Evolutionary conservation across 1,140 invertebrate genomes (phyloP), one percentile per base, ranked within the genome.

Genomic region (Drosophila athabasca): DNA sequence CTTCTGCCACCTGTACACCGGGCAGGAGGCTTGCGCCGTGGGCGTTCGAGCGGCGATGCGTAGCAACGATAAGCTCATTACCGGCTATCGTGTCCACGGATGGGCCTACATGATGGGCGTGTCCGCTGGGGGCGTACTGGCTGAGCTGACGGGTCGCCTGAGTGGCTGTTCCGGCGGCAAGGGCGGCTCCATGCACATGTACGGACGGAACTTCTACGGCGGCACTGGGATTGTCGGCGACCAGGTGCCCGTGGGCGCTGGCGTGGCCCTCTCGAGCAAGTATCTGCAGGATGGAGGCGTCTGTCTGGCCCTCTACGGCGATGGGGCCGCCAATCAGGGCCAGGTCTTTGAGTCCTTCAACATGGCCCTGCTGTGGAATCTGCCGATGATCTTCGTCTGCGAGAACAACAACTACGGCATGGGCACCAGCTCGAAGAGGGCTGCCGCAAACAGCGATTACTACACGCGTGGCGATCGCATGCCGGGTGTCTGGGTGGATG

Each of bases 271-370:
- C 88, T 97, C 96, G 3, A 94, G 96, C 72, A 97, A 99, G 90
- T 99, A 99, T 90, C 92, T 93, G 13, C 93, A 93, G n/a, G 93
- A 94, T 35, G 95, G 95, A 1, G 96, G 97, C 43, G 94, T 99
- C 0, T 96, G 95, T 87, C 90, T 99, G 13, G 92, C 97, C 0
- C 90, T 99, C 13, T 99, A 99, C 89, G 98, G 98, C 11, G 98
- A 99, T 92, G 98, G 98, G 15, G 99, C 98, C n/a, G 97, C 98
- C 9, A 99, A 99, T 92, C 98, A 99, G 93, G 94, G 93, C 3
- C 96, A 97, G 92, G 92, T 96, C 6, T 96, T 95, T 75, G 96
- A 97, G 90, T 94, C 93, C 0, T 96, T 94, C 84, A 96, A 96
- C 79, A 95, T 96, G 92, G 94, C 95, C 0, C 95, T 95, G 82